Evolutionary conservation across 2,888 invertebrate species (phyloP), one percentile per base, ranked within the genome.

Genomic region (Drosophila colorata): DNA sequence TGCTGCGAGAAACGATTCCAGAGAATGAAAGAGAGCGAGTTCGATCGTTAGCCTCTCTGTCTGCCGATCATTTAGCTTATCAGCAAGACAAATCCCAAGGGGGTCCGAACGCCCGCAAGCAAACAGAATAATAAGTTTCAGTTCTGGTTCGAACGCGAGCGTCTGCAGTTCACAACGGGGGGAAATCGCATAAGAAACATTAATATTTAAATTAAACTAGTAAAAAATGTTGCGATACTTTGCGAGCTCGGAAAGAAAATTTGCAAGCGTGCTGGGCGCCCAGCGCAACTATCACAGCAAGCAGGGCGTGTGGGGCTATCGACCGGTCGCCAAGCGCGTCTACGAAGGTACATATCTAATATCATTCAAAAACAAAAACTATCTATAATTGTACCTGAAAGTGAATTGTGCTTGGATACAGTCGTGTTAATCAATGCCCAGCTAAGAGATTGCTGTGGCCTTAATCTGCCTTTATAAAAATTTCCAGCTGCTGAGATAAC

Each of bases 281-380:
- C 77, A 74, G 37, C 88, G 86, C 11, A 33, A 28, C 56, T 92
- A 92, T 85, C 92, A 92, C 55, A 90, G 90, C 58, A 83, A 90
- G 43, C 81, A 88, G 9, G 92, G 92, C 37, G 90, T 92, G 13
- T 92, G 90, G 78, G 92, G 92, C 55, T 92, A 91, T 69, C 81
- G 87, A 16, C 91, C 92, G 2, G 68, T 74, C 47, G 67, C 86
- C 2, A 86, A 76, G 51, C 80, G 85, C 16, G 61, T 78, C 44
- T 92, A 81, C 69, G 82, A 89, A 92, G 89, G 92, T 92, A 88
- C 63, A 33, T 13, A 13, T 13, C 11, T 11, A 33, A 33, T 33
- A 2, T 67, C 23, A 33, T 49, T 28, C 6, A 41, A 23, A 40
- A 47, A 37, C n/a, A 20, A 14, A 41, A 8, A 59, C 51, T 20